phyloP scores from a whole-genome alignment of 2,888 invertebrate species.

The Philonicus albiceps region DNA sequence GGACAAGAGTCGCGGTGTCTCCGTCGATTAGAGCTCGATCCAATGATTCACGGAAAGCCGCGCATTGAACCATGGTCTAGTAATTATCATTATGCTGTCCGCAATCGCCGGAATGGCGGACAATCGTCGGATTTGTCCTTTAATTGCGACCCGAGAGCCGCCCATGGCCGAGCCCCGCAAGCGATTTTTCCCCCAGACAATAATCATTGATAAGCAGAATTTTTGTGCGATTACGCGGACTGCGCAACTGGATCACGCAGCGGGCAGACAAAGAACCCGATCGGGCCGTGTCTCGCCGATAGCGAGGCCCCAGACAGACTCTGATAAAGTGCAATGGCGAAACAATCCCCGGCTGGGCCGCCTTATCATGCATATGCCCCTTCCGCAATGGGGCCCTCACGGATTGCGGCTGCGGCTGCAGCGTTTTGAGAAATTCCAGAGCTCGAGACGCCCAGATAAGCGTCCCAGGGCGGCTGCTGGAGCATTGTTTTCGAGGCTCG shows the following conservation, averaged over 20 bases:
- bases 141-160: conserved; percentile 1
- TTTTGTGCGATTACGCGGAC: conserved; percentile 6
- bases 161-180: neutral
- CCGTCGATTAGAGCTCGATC: neutral
- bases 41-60: conserved; percentile 5
- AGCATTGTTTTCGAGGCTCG: neutral
- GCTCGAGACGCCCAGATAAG: neutral
- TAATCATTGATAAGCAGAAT: conserved; percentile 22
- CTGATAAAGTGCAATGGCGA: conserved; percentile 3
- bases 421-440: neutral
- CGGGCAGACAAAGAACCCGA: neutral
- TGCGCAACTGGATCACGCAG: conserved; percentile 33
- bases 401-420: neutral
- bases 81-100: conserved; percentile 4
- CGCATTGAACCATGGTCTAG: conserved; percentile 10
- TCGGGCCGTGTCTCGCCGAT: conserved; percentile 16
- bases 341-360: neutral
- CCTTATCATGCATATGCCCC: conserved; percentile 1
- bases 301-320: neutral
- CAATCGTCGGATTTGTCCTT: conserved; percentile 4
- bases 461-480: neutral
- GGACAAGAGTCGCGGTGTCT: neutral
- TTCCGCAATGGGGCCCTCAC: neutral
- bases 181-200: conserved; percentile 8
- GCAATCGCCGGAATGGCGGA: neutral